A percentile compares a stretch with the other conserved stretches of the same genome.
Evolutionary conservation across 2,113 vertebrate species (phyloP).

Genomic region (Mola mola): DNA sequence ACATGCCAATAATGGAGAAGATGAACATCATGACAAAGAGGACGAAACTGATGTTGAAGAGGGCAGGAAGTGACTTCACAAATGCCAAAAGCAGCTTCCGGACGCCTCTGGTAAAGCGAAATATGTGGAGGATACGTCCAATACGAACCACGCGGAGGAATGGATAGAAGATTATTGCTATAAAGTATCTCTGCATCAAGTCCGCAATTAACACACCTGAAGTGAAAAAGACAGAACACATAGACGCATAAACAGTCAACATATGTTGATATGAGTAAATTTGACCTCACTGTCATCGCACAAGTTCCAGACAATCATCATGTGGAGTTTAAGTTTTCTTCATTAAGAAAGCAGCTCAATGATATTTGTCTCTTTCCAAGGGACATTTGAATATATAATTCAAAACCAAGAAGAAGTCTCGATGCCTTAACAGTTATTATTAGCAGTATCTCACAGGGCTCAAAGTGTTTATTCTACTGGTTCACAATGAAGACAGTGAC

Average conservation of each 20-base stretch:
- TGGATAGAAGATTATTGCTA: slow-evolving; percentile 75
- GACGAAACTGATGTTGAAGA: slow-evolving; percentile 92
- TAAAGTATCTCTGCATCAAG: slow-evolving; percentile 86
- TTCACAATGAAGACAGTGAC: too few species aligned
- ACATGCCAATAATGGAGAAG: slow-evolving; percentile 93
- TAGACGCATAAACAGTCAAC: too few species aligned
- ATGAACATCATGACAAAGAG: slow-evolving; percentile 92
- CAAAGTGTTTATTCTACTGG: too few species aligned
- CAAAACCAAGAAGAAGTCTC: too few species aligned
- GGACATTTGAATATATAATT: too few species aligned
- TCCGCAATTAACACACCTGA: slow-evolving; percentile 86
- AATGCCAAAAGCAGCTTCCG: slow-evolving; percentile 87
- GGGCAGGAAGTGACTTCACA: slow-evolving; percentile 93
- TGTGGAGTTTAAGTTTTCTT: too few species aligned
- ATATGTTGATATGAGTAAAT: neutral
- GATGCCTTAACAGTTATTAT: too few species aligned
- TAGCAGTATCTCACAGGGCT: too few species aligned
- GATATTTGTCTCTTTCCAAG: too few species aligned
- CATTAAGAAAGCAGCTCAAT: too few species aligned
- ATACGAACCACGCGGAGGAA: slow-evolving; percentile 89
- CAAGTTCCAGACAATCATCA: too few species aligned
- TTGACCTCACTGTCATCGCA: too few species aligned
- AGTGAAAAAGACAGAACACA: slow-evolving; percentile 2
- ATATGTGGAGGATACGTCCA: slow-evolving; percentile 84
- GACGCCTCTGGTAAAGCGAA: slow-evolving; percentile 86